Percentiles rank a stretch among this genome's conserved stretches.
phyloP scores from a whole-genome alignment of 2,888 invertebrate genomes.

The Amphipoea oculea region DNA sequence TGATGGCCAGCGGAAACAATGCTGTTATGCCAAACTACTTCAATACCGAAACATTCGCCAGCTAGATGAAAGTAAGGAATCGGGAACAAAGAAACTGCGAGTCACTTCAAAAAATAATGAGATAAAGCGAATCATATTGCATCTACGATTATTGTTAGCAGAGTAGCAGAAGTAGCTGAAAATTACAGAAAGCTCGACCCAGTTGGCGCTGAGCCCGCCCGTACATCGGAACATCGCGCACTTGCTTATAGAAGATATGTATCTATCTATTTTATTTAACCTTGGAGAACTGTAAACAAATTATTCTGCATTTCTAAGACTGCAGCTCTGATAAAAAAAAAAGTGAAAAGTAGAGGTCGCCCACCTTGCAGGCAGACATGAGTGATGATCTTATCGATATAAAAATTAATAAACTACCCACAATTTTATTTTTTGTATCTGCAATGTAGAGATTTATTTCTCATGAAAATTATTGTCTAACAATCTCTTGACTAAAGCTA shows the following conservation, averaged over 20 bases:
- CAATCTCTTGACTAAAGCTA: neutral
- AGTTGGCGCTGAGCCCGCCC: slow-evolving; percentile 87
- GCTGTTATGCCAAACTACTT: slow-evolving; percentile 50
- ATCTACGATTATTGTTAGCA: slow-evolving; percentile 75
- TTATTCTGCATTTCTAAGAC: slow-evolving; percentile 43
- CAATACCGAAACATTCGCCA: slow-evolving; percentile 32
- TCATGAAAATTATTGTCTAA: neutral
- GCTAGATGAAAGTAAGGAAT: slow-evolving; percentile 24
- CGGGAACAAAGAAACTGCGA: slow-evolving; percentile 48
- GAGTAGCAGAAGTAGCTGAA: slow-evolving; percentile 81
- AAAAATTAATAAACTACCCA: neutral
- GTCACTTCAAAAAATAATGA: slow-evolving; percentile 49
- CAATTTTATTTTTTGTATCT: neutral
- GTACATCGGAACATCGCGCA: slow-evolving; percentile 71
- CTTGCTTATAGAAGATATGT: slow-evolving; percentile 73
- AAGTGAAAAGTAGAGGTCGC: neutral
- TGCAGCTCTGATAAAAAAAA: slow-evolving; percentile 15
- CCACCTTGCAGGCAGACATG: neutral
- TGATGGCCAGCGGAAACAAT: slow-evolving; percentile 72
- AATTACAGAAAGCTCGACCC: slow-evolving; percentile 88
- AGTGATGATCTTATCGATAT: neutral
- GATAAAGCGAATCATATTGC: slow-evolving; percentile 58
- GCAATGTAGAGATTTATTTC: neutral
- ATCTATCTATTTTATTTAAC: slow-evolving; percentile 77
- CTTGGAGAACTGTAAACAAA: slow-evolving; percentile 71